A percentile compares a stretch with the other conserved stretches of the same genome.
Evolutionary conservation across 2,113 vertebrate genomes (phyloP).

Genomic region (Gasterosteus aculeatus): DNA sequence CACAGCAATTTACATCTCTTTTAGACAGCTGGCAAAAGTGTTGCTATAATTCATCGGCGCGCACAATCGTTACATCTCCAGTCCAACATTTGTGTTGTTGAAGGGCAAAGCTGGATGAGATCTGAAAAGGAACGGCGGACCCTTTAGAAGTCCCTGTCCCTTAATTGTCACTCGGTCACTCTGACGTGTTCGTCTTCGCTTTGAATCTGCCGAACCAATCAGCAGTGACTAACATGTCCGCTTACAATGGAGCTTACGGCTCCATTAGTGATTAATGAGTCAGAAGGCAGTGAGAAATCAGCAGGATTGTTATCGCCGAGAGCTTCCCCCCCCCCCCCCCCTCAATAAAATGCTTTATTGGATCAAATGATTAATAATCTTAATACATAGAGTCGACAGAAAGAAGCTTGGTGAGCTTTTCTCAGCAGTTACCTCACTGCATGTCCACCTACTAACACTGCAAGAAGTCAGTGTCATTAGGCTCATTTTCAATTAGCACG

Average conservation of each 20-base stretch:
- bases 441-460: no score
- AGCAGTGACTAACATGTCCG: no score
- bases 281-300: background rate
- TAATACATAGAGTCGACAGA: background rate
- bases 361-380: background rate
- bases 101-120: background rate
- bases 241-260: background rate
- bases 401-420: background rate
- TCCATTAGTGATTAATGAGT: background rate
- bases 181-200: background rate
- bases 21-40: slow-evolving; percentile 35
- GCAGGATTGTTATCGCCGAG: background rate
- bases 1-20: slow-evolving; percentile 30
- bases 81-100: background rate
- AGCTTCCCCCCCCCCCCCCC: no score
- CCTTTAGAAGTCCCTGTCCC: background rate
- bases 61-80: background rate
- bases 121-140: background rate
- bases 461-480: background rate
- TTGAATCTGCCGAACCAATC: background rate
- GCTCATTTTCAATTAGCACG: background rate
- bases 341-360: background rate
- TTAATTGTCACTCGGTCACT: background rate
- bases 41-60: slow-evolving; percentile 12
- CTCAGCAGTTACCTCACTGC: background rate